phyloP scores from a whole-genome alignment of 1,140 invertebrate genomes.

The Scaptodrosophila lebanonensis region DNA sequence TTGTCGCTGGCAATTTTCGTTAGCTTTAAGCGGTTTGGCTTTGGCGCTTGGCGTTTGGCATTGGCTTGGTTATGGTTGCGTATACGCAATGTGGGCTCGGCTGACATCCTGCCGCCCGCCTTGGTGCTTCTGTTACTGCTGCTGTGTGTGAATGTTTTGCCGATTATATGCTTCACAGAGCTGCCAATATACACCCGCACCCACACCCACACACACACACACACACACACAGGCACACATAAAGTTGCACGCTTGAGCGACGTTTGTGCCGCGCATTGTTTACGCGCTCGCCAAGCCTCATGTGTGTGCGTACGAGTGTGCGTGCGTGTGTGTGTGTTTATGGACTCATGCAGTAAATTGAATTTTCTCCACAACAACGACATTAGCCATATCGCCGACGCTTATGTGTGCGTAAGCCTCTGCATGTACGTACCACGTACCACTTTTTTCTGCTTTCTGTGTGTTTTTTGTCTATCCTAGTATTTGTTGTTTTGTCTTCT shows the following conservation, averaged over 20 bases:
- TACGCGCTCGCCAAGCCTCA: no score
- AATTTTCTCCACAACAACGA: slow-evolving; percentile 70
- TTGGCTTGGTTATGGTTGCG: slow-evolving; percentile 46
- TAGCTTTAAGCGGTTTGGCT: slow-evolving; percentile 69
- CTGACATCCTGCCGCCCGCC: background rate
- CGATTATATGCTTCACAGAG: slow-evolving; percentile 70
- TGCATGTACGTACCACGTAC: slow-evolving; percentile 4
- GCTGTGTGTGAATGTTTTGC: slow-evolving; percentile 39
- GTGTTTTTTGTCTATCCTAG: slow-evolving; percentile 10
- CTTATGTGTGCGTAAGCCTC: background rate
- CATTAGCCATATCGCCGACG: slow-evolving; percentile 61
- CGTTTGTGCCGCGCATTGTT: no score
- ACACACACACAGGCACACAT: slow-evolving; percentile 30
- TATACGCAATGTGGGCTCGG: slow-evolving; percentile 43
- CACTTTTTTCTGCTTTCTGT: slow-evolving; percentile 20
- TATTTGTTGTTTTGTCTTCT: slow-evolving; percentile 10
- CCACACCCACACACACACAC: no score
- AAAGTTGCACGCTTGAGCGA: slow-evolving; percentile 39
- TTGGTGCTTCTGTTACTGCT: background rate
- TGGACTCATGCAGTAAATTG: slow-evolving; percentile 71
- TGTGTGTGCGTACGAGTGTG: background rate
- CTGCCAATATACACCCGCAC: slow-evolving; percentile 32
- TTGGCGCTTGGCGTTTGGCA: slow-evolving; percentile 16
- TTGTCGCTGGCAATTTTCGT: slow-evolving; percentile 73
- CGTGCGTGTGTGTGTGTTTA: slow-evolving; percentile 35